Evolutionary conservation across 1,140 invertebrate species (phyloP).

Genomic region (Uloborus diversus): DNA sequence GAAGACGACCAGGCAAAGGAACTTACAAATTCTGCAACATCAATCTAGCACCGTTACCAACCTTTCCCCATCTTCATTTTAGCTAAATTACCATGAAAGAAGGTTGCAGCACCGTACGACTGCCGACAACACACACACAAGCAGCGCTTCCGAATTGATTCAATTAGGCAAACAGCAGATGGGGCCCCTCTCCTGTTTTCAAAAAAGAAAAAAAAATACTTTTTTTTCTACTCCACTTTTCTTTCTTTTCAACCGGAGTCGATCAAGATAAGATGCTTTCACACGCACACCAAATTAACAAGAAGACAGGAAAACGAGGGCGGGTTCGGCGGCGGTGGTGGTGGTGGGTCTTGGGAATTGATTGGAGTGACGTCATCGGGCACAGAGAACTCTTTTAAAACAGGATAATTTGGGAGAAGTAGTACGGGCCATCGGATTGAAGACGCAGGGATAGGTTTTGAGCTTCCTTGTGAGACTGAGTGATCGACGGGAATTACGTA

Average conservation of each 20-base stretch:
- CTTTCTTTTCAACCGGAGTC: neutral
- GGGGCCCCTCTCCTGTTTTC: constrained; percentile 26
- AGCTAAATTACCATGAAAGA: no score
- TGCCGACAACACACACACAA: no score
- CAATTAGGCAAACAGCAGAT: constrained; percentile 55
- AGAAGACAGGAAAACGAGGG: constrained; percentile 4
- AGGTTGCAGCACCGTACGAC: no score
- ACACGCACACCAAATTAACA: constrained; percentile 52
- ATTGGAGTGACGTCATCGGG: constrained; percentile 48
- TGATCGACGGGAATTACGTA: no score
- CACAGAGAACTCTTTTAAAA: constrained; percentile 44
- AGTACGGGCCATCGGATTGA: constrained; percentile 10
- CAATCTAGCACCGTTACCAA: no score
- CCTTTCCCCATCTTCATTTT: no score
- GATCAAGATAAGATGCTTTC: constrained; percentile 52
- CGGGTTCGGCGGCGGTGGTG: neutral
- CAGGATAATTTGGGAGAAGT: constrained; percentile 14
- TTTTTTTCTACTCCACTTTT: neutral
- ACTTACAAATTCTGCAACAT: no score
- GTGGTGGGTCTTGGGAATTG: constrained; percentile 24
- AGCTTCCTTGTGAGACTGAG: no score
- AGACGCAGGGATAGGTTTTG: constrained; percentile 3
- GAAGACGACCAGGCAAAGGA: no score
- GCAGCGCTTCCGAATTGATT: constrained; percentile 37
- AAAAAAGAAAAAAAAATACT: no score